A percentile compares a stretch with the other conserved stretches of the same genome.
phyloP scores from a whole-genome alignment of 2,888 invertebrate species.

The Tribolium freemani region DNA sequence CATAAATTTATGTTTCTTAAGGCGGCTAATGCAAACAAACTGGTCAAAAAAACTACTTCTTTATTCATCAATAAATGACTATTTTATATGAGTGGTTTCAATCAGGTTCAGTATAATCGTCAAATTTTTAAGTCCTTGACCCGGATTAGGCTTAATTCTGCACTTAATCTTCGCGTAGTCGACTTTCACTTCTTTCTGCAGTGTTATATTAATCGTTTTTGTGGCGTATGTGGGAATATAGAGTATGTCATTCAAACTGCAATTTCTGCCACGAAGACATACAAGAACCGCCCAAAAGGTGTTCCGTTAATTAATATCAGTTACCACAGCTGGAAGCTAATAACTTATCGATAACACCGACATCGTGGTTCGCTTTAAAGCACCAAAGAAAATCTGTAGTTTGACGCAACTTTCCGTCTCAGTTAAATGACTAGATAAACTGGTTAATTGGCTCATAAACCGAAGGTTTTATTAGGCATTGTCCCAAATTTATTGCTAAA shows the following conservation, averaged over 20 bases:
- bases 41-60: not conserved
- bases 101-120: not conserved
- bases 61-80: not conserved
- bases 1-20: too few relatives aligned
- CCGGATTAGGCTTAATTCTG: constrained; percentile 49
- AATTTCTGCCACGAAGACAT: not conserved
- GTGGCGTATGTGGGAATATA: constrained; percentile 9
- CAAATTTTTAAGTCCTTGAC: constrained; percentile 49
- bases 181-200: constrained; percentile 52
- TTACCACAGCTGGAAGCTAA: not conserved
- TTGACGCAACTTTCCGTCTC: constrained; percentile 9
- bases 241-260: not conserved
- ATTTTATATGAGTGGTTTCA: not conserved
- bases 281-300: constrained; percentile 13
- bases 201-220: not conserved
- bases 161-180: constrained; percentile 44
- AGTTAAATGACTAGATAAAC: constrained; percentile 16
- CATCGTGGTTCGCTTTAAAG: not conserved
- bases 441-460: constrained; percentile 25
- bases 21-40: too few relatives aligned
- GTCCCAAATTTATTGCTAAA: constrained; percentile 26
- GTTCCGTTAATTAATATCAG: constrained; percentile 13
- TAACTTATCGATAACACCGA: constrained; percentile 1
- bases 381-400: not conserved
- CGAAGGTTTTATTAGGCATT: constrained; percentile 23